These are phyloP conservation scores for Drosophila peninsularis DNA, from an alignment of 2,888 invertebrate species.

Conservation along the genomic window DNA sequence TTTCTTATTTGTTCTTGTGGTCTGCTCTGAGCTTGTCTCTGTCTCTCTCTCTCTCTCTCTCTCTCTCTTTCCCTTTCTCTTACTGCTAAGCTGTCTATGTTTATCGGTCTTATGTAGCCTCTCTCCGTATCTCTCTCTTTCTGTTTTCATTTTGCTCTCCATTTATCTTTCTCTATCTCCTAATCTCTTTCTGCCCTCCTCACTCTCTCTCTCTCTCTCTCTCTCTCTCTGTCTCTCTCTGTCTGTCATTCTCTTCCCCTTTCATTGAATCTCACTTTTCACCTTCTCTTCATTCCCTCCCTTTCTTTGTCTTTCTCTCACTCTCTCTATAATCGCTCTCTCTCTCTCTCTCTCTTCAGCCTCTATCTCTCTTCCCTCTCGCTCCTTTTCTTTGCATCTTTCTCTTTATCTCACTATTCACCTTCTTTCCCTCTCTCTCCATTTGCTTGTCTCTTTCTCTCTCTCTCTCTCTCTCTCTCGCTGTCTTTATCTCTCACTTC, in stretches of 20 bases:
- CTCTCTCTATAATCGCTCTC: background rate
- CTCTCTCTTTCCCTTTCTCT: background rate
- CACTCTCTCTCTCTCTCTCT: background rate
- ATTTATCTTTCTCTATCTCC: background rate
- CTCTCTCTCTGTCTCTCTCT: background rate
- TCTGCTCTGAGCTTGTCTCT: background rate
- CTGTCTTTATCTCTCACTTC: background rate
- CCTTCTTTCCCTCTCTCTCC: background rate
- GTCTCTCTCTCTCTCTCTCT: background rate
- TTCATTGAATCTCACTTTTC: background rate
- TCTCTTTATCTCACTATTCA: background rate
- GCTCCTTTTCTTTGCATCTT: too few species aligned
- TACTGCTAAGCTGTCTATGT: background rate
- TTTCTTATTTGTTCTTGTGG: background rate
- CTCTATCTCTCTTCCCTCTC: background rate
- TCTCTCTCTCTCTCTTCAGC: background rate
- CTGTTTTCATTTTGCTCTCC: too few species aligned
- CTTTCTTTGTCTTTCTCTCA: too few species aligned
- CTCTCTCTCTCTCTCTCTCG: background rate
- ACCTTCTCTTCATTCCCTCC: too few species aligned
- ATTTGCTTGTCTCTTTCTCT: background rate
- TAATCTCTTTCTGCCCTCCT: background rate
- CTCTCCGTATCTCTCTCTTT: background rate
- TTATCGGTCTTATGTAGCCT: too few species aligned
- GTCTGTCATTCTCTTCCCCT: too few species aligned